Evolutionary conservation across 2,888 invertebrate genomes (phyloP).

Genomic region (Meiosimyza platycephala): DNA sequence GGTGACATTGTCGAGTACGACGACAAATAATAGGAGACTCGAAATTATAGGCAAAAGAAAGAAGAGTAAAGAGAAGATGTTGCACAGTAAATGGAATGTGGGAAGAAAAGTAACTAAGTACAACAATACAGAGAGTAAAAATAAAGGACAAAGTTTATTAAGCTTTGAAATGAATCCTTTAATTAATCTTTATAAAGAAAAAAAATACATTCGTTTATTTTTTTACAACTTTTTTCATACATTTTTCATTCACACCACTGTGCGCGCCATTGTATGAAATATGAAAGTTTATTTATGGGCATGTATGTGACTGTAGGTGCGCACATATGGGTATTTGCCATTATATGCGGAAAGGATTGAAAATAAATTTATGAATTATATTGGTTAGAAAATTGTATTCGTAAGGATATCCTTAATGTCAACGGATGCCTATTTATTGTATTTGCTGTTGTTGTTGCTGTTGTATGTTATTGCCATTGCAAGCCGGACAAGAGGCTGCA

Average conservation of each 20-base stretch:
- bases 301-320: not conserved
- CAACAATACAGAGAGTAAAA: no score
- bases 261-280: not conserved
- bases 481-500: constrained; percentile 31
- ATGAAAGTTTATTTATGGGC: constrained; percentile 25
- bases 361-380: constrained; percentile 65
- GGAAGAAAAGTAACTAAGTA: no score
- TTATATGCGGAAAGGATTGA: constrained; percentile 65
- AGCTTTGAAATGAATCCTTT: no score
- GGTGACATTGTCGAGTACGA: constrained; percentile 61
- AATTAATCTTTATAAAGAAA: no score
- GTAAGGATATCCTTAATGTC: constrained; percentile 33
- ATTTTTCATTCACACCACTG: no score
- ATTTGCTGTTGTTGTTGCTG: constrained; percentile 19
- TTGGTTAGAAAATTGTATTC: constrained; percentile 62
- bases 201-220: no score
- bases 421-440: constrained; percentile 28
- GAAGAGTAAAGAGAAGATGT: not conserved
- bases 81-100: no score
- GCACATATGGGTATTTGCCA: constrained; percentile 50
- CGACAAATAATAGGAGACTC: constrained; percentile 57
- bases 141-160: no score
- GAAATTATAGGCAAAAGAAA: constrained; percentile 6
- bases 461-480: constrained; percentile 10
- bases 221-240: no score